Evolutionary conservation across 2,888 invertebrate genomes (phyloP).

Genomic region (Sinopyrophorus schimmeli): DNA sequence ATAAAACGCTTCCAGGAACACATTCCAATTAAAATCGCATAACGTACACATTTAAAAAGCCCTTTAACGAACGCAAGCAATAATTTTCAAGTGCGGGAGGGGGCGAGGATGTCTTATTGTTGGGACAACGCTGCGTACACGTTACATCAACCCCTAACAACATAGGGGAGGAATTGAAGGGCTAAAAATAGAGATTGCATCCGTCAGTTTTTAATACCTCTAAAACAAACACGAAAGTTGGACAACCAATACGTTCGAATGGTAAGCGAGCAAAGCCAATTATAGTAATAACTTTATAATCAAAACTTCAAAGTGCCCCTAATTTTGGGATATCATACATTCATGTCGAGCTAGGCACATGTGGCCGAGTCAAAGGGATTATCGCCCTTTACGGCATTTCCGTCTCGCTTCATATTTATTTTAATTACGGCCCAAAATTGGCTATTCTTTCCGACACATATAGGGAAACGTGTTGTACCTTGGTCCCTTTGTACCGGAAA

Average conservation of each 20-base stretch:
- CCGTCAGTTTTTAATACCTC: constrained; percentile 7
- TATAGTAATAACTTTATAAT: constrained; percentile 7
- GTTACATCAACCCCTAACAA: too few species aligned
- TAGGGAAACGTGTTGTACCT: too few species aligned
- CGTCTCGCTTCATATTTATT: too few species aligned
- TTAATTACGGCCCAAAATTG: too few species aligned
- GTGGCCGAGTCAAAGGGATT: constrained; percentile 19
- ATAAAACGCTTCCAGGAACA: constrained; percentile 25
- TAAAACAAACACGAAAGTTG: too few species aligned
- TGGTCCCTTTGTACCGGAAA: too few species aligned
- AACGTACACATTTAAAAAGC: constrained; percentile 30
- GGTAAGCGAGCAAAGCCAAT: constrained; percentile 16
- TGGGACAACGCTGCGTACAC: too few species aligned
- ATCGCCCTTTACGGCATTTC: too few species aligned
- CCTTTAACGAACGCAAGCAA: constrained; percentile 25
- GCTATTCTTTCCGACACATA: too few species aligned
- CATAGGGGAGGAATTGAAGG: constrained; percentile 10
- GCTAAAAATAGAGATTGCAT: constrained; percentile 12
- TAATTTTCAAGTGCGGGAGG: constrained; percentile 19
- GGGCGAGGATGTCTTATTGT: constrained; percentile 20
- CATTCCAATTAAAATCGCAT: constrained; percentile 29
- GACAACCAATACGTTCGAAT: too few species aligned
- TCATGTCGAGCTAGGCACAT: constrained; percentile 10
- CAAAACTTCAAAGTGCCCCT: constrained; percentile 25
- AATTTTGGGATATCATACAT: constrained; percentile 16